Base-by-base conservation (phyloP, 2,113 vertebrate genomes). In the Panthera uncia region DNA sequence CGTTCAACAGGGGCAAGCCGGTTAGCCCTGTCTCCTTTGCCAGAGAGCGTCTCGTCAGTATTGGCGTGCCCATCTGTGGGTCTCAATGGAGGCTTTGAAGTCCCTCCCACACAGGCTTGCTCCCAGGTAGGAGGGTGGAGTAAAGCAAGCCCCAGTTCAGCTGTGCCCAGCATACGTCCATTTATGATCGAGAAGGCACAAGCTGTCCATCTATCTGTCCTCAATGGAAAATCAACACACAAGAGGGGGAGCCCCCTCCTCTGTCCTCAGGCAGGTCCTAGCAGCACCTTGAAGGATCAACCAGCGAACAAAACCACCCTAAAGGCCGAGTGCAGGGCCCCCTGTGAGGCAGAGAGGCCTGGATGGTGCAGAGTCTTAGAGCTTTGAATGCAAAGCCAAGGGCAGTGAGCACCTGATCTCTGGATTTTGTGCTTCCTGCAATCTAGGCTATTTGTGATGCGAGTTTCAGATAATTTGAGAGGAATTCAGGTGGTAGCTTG, bases 21-120 rank as follows among this genome's bases (percentile, higher is more conserved):
- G 7, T 18, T 3, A n/a, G 55, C 55, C 5, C 21, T 16, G 55
- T 25, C 7, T 18, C 27, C 48, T 69, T n/a, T n/a, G 12, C 52
- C 50, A 57, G 14, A 57, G 0, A 12, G 9, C 3, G 12, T 5
- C 2, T 19, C 19, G 15, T 9, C 4, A 21, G 52, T 0, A 0
- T 31, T 25, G 63, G 19, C 1, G 1, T 27, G 48, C 65, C 18
- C 5, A 1, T 12, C 2, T 0, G 48, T 16, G 9, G 18, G 73
- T 25, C 71, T 55, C 4, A n/a, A 13, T 14, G 48, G 8, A n/a
- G 52, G 4, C 31, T 63, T 13, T 3, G 2, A 3, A 29, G 21
- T 41, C 8, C 23, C 31, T 33, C 36, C 63, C 27, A 69, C 11
- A 31, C 10, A 7, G 19, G 33, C 23, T 57, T 23, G 29, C 23